These are phyloP conservation scores for Autographa pulchrina DNA, from an alignment of 2,888 invertebrate genomes.

Conservation along the genomic window DNA sequence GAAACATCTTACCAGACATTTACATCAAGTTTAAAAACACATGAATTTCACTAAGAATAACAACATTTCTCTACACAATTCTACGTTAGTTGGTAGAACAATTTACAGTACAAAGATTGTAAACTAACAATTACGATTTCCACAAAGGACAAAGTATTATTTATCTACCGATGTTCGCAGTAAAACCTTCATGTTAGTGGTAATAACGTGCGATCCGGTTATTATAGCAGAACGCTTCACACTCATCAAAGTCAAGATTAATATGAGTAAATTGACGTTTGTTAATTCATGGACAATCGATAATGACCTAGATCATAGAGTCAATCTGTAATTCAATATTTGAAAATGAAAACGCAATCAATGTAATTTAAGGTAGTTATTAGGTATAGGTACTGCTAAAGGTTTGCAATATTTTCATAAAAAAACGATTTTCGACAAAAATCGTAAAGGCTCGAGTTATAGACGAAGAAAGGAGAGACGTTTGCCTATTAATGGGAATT, in stretches of 20 bases:
- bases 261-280: constrained; percentile 55
- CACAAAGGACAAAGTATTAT: constrained; percentile 25
- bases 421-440: neutral
- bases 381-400: neutral
- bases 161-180: constrained; percentile 31
- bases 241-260: constrained; percentile 61
- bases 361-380: constrained; percentile 23
- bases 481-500: neutral
- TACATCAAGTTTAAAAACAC: neutral
- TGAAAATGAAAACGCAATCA: constrained; percentile 35
- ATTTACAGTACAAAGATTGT: constrained; percentile 36
- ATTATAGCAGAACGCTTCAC: constrained; percentile 54
- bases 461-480: neutral
- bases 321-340: constrained; percentile 19
- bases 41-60: neutral
- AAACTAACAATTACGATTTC: constrained; percentile 6
- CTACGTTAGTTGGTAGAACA: neutral
- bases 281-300: constrained; percentile 49
- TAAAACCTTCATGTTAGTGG: constrained; percentile 47
- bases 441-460: neutral
- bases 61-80: neutral
- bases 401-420: neutral
- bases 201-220: constrained; percentile 45
- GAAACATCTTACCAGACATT: neutral
- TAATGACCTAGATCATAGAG: constrained; percentile 27